Conservation (phyloP, 2,113 vertebrate genomes). For the Eolophus roseicapilla region DNA sequence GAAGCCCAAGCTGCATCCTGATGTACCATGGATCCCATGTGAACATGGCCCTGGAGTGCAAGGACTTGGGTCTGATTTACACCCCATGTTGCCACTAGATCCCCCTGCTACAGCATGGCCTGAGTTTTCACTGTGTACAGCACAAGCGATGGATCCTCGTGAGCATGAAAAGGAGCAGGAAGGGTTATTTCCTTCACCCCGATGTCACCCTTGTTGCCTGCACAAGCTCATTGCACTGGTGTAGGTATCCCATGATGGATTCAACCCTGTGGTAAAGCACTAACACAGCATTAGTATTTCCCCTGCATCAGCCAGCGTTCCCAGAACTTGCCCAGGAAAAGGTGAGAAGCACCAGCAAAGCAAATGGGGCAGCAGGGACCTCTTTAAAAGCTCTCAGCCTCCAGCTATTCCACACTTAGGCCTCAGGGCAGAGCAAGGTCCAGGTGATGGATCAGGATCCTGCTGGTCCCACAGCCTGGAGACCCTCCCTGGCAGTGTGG, state of each 20-base stretch:
- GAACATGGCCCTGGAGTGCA: too few species aligned
- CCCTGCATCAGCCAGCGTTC: not conserved
- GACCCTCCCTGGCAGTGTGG: not conserved
- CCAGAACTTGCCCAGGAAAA: not conserved
- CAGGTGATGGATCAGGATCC: not conserved
- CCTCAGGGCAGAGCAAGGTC: not conserved
- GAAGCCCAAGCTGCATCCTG: not conserved
- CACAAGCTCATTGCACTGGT: not conserved
- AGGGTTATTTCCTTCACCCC: not conserved
- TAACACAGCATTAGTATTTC: not conserved
- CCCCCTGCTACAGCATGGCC: not conserved
- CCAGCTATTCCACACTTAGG: not conserved
- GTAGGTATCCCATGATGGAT: not conserved
- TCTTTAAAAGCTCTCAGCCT: not conserved
- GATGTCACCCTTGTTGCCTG: accelerated
- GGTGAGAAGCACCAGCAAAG: not conserved
- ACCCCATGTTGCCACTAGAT: not conserved
- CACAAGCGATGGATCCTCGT: not conserved
- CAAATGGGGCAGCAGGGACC: not conserved
- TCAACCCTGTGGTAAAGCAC: not conserved
- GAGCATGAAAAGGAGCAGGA: not conserved
- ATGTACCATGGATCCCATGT: accelerated
- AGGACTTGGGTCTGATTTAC: not conserved
- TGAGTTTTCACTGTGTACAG: accelerated
- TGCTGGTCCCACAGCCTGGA: not conserved